Evolutionary conservation across 2,888 invertebrate species (phyloP), one percentile per base, ranked within the genome.

Genomic region (Gisinianus flammeolus): DNA sequence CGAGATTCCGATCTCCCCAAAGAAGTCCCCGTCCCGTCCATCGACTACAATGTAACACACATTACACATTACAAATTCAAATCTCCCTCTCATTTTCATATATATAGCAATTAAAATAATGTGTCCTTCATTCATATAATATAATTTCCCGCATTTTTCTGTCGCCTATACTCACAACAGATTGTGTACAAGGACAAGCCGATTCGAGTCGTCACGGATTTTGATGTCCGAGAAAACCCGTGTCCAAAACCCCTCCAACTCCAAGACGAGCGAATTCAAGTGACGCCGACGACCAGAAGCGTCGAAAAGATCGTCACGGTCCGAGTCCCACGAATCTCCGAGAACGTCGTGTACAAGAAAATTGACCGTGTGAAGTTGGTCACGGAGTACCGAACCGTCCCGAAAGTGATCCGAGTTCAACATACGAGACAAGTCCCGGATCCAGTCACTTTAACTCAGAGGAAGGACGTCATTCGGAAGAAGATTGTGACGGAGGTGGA

Each of bases 121-220:
- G n/a, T n/a, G n/a, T n/a, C n/a, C n/a, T n/a, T n/a, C n/a, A n/a
- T n/a, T n/a, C n/a, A n/a, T n/a, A n/a, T n/a, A n/a, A n/a, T n/a
- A n/a, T n/a, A n/a, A n/a, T n/a, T n/a, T n/a, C n/a, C n/a, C n/a
- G n/a, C n/a, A n/a, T n/a, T n/a, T n/a, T n/a, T n/a, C n/a, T n/a
- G n/a, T n/a, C n/a, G n/a, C n/a, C n/a, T n/a, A n/a, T n/a, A n/a
- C n/a, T n/a, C n/a, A n/a, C n/a, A n/a, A n/a, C 44, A 70, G 24
- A 44, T 16, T n/a, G 26, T 44, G n/a, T 70, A 22, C 52, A 44
- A 12, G n/a, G 69, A 70, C 44, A 70, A 44, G 24, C 33, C n/a
- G 12, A 52, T 70, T 3, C 69, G 44, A 6, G 69, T 70, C 24
- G 69, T 70, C 24, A 31, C 69, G 4, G 69, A 70, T 22, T 70